These are phyloP conservation scores for Xanthorhoe designata DNA, from an alignment of 2,888 invertebrate genomes.

Conservation along the genomic window DNA sequence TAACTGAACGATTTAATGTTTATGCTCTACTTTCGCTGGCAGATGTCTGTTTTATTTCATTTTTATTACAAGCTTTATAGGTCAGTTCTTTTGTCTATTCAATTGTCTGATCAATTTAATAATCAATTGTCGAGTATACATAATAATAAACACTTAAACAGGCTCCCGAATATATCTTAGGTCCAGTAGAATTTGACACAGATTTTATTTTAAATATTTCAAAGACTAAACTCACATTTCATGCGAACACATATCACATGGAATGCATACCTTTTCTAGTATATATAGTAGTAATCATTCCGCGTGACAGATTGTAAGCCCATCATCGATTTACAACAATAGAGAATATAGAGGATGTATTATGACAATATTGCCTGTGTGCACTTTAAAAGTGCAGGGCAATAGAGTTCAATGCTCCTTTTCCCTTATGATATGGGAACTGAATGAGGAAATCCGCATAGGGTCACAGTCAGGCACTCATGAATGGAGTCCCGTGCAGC, in stretches of 20 bases:
- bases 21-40: background rate
- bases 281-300: background rate
- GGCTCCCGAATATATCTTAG: too few species aligned
- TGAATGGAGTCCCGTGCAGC: conserved; percentile 10
- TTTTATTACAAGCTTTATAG: background rate
- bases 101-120: too few species aligned
- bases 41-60: background rate
- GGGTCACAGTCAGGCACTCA: conserved; percentile 25
- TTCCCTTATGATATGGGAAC: conserved; percentile 23
- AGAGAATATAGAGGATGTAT: too few species aligned
- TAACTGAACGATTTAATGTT: background rate
- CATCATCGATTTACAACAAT: background rate
- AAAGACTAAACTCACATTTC: too few species aligned
- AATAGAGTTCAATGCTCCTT: conserved; percentile 17
- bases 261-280: too few species aligned
- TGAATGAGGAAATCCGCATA: conserved; percentile 33
- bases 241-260: too few species aligned
- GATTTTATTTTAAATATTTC: too few species aligned
- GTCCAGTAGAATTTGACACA: too few species aligned
- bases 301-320: background rate
- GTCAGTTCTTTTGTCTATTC: too few species aligned
- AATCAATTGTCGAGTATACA: too few species aligned
- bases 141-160: too few species aligned
- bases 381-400: conserved; percentile 15
- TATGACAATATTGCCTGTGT: background rate